Evolutionary conservation across 2,888 invertebrate genomes (phyloP), one percentile per base, ranked within the genome.

Genomic region (Yponomeuta evonymella): DNA sequence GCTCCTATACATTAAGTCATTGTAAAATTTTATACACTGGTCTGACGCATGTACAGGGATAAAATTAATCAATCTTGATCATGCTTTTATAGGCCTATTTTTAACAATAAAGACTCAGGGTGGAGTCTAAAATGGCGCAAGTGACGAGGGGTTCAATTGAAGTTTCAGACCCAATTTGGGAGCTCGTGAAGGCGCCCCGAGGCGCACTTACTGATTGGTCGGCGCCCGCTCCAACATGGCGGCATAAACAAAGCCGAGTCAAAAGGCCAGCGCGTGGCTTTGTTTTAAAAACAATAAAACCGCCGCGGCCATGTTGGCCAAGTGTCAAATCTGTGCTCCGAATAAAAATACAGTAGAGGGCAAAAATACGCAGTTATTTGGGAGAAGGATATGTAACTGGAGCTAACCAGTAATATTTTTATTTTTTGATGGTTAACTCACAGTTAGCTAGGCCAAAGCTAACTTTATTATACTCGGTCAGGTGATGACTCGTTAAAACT

Each of bases 221-320:
- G 51, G 51, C 2, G 51, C 51, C 51, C 15, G 51, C 51, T 58
- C 23, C 68, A 87, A 89, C 86, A 89, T 89, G 89, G 88, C 87
- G 85, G 75, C 82, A 75, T 77, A 87, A 90, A 90, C 89, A 90
- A 89, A 83, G 77, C 51, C 77, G 75, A 75, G 75, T 75, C 78
- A 75, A 87, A 87, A 83, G 86, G 87, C 84, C 62, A n/a, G 15
- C 29, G 63, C 86, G 73, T 74, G 73, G 78, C 83, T 84, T 91
- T 91, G 90, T 90, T 89, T 90, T 87, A 88, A 81, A 86, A 88
- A 90, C 90, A 90, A 90, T 88, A 87, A 84, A 84, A 82, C 79
- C 77, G 77, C 76, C 30, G 81, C 83, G 83, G 84, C 85, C 83
- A 88, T 88, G 86, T 83, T 87, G 84, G 82, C 78, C 80, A 84